Base-by-base conservation (phyloP, 2,113 vertebrate genomes). In the Zapus hudsonius region DNA sequence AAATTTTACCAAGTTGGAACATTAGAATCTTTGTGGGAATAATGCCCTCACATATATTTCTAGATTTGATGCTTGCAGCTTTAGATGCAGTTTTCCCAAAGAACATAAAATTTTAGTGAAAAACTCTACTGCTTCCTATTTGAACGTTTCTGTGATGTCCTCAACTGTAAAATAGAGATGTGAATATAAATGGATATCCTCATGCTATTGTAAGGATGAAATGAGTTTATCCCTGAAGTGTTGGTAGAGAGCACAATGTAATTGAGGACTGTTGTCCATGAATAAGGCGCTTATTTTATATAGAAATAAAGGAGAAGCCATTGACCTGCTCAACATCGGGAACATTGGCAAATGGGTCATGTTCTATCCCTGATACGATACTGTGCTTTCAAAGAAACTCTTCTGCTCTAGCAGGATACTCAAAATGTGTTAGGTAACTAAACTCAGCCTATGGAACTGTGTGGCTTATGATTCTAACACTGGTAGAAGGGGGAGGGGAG, bases 41-140 rank as follows among this genome's bases (percentile, higher is more conserved):
- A 47, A 84, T 69, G 75, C 86, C 36, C 57, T n/a, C 61, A 66
- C 75, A 69, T 67, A 12, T 40, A 81, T 38, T 15, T 44, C 38
- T 27, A 81, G 59, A 44, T 57, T 85, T 86, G 72, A 52, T 61
- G 40, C 82, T 72, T 92, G 36, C 44, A 61, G 40, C 70, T 81
- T 85, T 31, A 23, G 70, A 29, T 40, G 64, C 12, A 74, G 57
- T 83, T 92, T 84, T 92, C 38, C 64, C 33, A 84, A 81, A 91
- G 66, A 38, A 70, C 38, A 83, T 20, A 36, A 82, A 78, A 29
- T 27, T 59, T 64, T 59, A 31, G 40, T 17, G 8, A n/a, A 59
- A 57, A 36, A 20, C n/a, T 87, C 73, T 55, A 16, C 23, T 27
- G 40, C 52, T 80, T 83, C 55, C n/a, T 36, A 61, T 57, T 7